phyloP scores from a whole-genome alignment of 2,113 vertebrate genomes.

The Tupaia tana region DNA sequence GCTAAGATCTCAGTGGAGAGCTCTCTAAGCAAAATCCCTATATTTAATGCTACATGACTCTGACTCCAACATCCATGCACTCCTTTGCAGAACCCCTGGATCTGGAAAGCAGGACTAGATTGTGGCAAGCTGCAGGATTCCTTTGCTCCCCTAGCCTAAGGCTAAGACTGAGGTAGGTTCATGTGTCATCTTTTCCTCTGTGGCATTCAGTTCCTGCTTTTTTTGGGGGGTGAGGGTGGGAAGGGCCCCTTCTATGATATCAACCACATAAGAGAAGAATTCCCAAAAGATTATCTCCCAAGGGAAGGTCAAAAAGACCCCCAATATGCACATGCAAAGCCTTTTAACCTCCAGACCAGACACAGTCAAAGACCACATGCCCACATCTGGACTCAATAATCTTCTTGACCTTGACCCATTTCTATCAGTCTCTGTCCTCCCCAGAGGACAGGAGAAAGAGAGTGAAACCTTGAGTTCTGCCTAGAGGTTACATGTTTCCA shows the following conservation, averaged over 20 bases:
- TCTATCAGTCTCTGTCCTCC: conserved; percentile 3
- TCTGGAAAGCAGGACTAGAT: neutral
- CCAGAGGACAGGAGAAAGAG: neutral
- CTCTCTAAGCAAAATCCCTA: neutral
- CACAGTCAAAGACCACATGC: neutral
- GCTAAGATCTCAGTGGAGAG: neutral
- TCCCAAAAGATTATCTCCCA: conserved; percentile 36
- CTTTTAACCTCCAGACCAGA: conserved; percentile 11
- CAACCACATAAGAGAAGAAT: neutral
- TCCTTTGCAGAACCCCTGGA: neutral
- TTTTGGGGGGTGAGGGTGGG: neutral
- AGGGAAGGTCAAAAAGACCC: conserved; percentile 30
- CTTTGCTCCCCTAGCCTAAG: neutral
- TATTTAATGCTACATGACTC: neutral
- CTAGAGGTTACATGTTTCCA: conserved; percentile 69
- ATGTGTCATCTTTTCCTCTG: conserved; percentile 6
- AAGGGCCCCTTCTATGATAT: neutral
- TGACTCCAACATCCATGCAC: neutral
- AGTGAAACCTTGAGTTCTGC: conserved; percentile 73
- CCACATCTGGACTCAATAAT: conserved; percentile 10
- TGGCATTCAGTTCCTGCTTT: neutral
- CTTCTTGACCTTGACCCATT: conserved; percentile 13
- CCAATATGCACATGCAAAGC: neutral
- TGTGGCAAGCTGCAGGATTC: neutral
- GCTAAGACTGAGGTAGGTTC: neutral